Conservation (phyloP, 2,113 vertebrate genomes). For the Columba janthina region DNA sequence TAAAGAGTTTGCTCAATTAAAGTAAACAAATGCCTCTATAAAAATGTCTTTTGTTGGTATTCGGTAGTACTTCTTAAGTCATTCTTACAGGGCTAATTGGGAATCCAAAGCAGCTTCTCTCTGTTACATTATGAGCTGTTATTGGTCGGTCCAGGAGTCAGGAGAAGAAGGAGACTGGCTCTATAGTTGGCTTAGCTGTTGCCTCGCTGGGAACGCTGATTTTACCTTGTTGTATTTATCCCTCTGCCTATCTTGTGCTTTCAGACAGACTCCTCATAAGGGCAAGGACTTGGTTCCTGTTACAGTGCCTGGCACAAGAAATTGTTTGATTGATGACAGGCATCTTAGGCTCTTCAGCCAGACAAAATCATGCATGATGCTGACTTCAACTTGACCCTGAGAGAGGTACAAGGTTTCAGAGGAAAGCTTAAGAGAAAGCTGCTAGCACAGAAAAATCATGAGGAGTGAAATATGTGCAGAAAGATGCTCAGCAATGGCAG, state of each 20-base stretch:
- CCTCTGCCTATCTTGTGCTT: not conserved
- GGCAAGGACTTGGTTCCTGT: not conserved
- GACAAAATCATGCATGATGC: not conserved
- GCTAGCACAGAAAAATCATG: not conserved
- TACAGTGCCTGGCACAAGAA: not conserved
- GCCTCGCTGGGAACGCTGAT: not conserved
- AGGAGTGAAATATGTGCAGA: not conserved
- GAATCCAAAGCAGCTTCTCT: not conserved
- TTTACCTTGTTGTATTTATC: not conserved
- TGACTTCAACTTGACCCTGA: not conserved
- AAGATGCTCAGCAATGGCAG: not conserved
- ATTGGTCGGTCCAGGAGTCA: not conserved
- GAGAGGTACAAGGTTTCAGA: not conserved
- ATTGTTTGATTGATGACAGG: not conserved
- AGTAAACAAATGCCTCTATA: conserved; percentile 29
- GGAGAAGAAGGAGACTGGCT: not conserved
- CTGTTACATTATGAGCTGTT: not conserved
- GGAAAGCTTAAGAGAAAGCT: not conserved
- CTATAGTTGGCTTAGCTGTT: not conserved
- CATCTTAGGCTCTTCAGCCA: not conserved
- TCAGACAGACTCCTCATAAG: not conserved
- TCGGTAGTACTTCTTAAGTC: not conserved
- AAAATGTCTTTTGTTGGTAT: not conserved
- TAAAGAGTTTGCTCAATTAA: conserved; percentile 29
- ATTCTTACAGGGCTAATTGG: not conserved